A percentile compares a stretch with the other conserved stretches of the same genome.
These are phyloP conservation scores for Creontiades dilutus DNA, from an alignment of 2,888 invertebrate genomes.

Conservation along the genomic window DNA sequence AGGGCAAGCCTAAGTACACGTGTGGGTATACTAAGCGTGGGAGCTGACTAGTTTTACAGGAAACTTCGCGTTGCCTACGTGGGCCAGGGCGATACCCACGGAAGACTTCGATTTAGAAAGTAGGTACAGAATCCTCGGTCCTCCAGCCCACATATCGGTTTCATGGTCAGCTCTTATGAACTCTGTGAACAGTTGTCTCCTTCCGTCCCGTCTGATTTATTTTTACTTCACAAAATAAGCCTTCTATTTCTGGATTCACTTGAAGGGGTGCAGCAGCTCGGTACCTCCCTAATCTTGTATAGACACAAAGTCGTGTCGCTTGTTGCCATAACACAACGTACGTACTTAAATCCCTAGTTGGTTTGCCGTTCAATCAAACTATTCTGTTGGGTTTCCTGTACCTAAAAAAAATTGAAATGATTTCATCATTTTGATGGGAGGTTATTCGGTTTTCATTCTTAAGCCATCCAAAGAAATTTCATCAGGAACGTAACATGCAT, in stretches of 20 bases:
- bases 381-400: background rate
- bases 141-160: background rate
- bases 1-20: too few relatives aligned
- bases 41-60: too few relatives aligned
- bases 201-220: background rate
- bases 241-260: constrained; percentile 16
- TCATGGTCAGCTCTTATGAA: background rate
- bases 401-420: too few relatives aligned
- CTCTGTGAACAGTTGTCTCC: background rate
- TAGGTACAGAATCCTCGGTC: background rate
- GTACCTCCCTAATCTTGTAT: background rate
- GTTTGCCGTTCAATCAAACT: background rate
- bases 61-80: too few relatives aligned
- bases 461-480: too few relatives aligned
- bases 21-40: too few relatives aligned
- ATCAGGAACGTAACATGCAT: too few relatives aligned
- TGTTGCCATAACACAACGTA: background rate
- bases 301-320: background rate
- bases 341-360: background rate
- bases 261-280: background rate
- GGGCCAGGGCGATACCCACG: too few relatives aligned
- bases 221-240: background rate
- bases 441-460: too few relatives aligned
- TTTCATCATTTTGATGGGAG: too few relatives aligned
- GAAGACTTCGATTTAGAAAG: background rate